A percentile compares a stretch with the other conserved stretches of the same genome.
Evolutionary conservation across 2,888 invertebrate genomes (phyloP).

Genomic region (Hypomecis atomaria): DNA sequence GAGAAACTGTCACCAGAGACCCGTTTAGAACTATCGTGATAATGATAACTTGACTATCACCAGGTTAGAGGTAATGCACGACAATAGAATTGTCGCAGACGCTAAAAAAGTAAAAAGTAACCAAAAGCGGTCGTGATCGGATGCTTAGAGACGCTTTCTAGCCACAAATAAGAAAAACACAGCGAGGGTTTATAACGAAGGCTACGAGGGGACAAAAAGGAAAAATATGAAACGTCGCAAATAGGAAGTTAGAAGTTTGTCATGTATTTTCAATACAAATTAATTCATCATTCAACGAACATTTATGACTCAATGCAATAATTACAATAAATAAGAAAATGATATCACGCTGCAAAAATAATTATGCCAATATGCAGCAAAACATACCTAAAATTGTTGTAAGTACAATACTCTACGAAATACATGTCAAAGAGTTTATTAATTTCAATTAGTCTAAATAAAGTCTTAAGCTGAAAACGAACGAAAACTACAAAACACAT

Average conservation of each 20-base stretch:
- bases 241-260: neutral
- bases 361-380: neutral
- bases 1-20: conserved; percentile 35
- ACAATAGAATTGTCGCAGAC: conserved; percentile 46
- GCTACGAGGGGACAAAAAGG: neutral
- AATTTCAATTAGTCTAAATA: conserved; percentile 11
- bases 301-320: neutral
- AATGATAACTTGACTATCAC: conserved; percentile 18
- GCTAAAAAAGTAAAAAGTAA: conserved; percentile 47
- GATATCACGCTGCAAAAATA: neutral
- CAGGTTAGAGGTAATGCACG: conserved; percentile 22
- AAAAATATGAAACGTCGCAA: neutral
- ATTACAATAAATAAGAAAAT: neutral
- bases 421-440: neutral
- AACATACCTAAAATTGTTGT: neutral
- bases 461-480: conserved; percentile 22
- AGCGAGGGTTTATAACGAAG: conserved; percentile 5
- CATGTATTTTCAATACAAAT: neutral
- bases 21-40: conserved; percentile 43
- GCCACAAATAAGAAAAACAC: conserved; percentile 39
- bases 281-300: neutral
- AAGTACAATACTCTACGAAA: neutral
- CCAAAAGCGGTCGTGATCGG: conserved; percentile 50
- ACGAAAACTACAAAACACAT: conserved; percentile 1
- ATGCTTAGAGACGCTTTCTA: conserved; percentile 57